Conservation (phyloP, 2,888 invertebrate genomes). For the Scaptomyza parva region DNA sequence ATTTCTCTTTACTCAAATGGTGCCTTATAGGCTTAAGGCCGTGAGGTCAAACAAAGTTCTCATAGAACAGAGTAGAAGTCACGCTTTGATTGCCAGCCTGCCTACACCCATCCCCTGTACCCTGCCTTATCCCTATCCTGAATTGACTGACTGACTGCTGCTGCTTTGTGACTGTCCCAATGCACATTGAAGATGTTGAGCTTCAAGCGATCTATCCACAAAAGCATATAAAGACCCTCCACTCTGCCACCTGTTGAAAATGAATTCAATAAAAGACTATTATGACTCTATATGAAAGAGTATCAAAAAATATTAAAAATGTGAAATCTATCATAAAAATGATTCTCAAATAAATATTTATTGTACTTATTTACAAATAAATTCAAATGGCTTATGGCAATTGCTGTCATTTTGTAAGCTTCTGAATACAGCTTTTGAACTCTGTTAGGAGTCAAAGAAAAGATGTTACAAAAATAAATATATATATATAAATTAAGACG, state of each 20-base stretch:
- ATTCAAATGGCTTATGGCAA: no score
- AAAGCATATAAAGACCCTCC: constrained; percentile 11
- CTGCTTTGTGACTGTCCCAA: constrained; percentile 42
- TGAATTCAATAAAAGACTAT: background rate
- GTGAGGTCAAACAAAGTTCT: constrained; percentile 53
- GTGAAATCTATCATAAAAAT: no score
- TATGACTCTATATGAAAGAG: constrained; percentile 22
- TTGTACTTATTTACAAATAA: background rate
- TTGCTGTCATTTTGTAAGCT: no score
- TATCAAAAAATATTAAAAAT: no score
- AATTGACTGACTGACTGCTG: constrained; percentile 10
- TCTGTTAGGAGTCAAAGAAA: background rate
- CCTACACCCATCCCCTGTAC: no score
- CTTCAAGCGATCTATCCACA: constrained; percentile 42
- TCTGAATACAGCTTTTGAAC: constrained; percentile 13
- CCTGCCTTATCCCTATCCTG: background rate
- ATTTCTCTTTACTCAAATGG: background rate
- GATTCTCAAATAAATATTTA: no score
- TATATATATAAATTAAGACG: no score
- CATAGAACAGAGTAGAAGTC: constrained; percentile 46
- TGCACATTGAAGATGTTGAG: constrained; percentile 40
- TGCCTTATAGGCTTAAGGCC: constrained; percentile 40
- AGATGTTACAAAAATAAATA: constrained; percentile 1
- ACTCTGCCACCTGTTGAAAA: constrained; percentile 41
- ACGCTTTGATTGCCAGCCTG: constrained; percentile 61